These are phyloP conservation scores for Chloroceryle amazona DNA, from an alignment of 2,797 vertebrate genomes.

Conservation along the genomic window DNA sequence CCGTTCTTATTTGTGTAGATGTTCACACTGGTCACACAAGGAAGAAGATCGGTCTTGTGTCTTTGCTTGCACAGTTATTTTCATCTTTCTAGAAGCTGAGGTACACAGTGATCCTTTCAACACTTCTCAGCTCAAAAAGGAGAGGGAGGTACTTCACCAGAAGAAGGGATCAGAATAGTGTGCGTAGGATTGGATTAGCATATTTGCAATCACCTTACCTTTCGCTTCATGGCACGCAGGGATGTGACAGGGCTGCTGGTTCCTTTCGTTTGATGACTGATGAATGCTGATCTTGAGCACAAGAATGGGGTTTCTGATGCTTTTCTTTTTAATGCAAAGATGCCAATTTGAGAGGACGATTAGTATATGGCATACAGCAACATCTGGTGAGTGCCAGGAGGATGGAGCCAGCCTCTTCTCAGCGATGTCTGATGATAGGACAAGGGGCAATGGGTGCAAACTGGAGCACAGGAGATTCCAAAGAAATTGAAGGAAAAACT, in stretches of 20 bases:
- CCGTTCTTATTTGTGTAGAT: neutral
- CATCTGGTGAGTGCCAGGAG: no score
- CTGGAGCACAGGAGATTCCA: no score
- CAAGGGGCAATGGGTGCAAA: no score
- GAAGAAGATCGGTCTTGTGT: neutral
- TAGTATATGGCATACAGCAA: neutral
- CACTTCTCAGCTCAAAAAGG: neutral
- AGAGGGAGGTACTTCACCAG: neutral
- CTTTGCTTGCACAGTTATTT: neutral
- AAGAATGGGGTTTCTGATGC: neutral
- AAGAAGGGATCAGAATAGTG: neutral
- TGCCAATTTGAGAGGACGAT: fast-evolving
- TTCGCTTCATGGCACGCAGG: neutral
- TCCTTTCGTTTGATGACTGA: neutral
- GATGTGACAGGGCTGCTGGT: neutral
- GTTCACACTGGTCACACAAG: neutral
- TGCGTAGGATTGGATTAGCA: neutral
- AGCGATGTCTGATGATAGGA: no score
- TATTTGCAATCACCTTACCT: neutral
- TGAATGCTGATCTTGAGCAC: neutral
- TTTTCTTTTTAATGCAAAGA: neutral
- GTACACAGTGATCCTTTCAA: neutral
- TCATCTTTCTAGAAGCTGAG: neutral
- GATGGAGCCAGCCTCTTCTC: no score
- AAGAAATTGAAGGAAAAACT: no score